Evolutionary conservation across 2,113 vertebrate species (phyloP).

Genomic region (Laterallus jamaicensis): DNA sequence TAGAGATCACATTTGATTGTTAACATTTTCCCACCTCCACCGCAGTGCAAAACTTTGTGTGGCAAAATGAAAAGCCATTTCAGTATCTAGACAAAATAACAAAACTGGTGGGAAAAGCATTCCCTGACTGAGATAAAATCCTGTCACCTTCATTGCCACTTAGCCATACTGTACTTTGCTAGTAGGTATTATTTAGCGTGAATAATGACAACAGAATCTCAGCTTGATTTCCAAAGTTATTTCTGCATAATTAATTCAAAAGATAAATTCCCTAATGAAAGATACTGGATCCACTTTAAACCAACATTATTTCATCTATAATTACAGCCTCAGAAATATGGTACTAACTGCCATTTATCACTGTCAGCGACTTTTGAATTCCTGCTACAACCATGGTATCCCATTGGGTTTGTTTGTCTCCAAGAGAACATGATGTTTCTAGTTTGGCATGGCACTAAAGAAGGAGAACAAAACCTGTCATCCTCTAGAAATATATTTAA

Average conservation of each 20-base stretch:
- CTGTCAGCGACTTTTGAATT: conserved; percentile 17
- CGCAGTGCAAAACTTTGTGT: not conserved
- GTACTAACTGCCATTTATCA: conserved; percentile 47
- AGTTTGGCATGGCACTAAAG: not conserved
- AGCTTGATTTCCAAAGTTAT: conserved; percentile 43
- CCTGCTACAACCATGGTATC: not conserved
- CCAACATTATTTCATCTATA: conserved; percentile 38
- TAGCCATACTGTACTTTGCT: not conserved
- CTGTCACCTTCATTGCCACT: not conserved
- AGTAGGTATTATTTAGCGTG: conserved; percentile 23
- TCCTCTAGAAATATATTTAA: not conserved
- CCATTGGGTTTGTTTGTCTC: conserved; percentile 54
- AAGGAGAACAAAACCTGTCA: not conserved
- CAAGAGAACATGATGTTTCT: not conserved
- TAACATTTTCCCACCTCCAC: not conserved
- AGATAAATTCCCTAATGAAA: conserved; percentile 56
- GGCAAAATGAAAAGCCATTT: not conserved
- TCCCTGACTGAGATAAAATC: not conserved
- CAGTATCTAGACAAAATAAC: not conserved
- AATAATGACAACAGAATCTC: conserved; percentile 36
- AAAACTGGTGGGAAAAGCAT: not conserved
- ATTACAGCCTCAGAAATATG: conserved; percentile 40
- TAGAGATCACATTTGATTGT: not conserved
- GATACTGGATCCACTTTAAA: conserved; percentile 49
- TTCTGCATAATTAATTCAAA: conserved; percentile 49